Conservation (phyloP, 2,113 vertebrate species). For the Carollia perspicillata region DNA sequence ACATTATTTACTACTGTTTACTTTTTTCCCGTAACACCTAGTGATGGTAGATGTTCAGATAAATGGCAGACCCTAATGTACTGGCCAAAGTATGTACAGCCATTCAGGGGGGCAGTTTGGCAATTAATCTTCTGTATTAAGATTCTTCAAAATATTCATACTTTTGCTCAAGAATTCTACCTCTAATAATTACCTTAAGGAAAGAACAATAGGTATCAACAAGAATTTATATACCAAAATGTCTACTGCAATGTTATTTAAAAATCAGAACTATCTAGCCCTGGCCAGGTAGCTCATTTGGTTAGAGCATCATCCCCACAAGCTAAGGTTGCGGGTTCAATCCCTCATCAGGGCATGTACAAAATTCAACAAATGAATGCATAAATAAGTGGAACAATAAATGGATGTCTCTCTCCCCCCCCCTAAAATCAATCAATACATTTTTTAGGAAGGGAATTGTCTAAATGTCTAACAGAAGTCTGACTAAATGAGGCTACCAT, state of each 20-base stretch:
- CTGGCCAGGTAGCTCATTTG: too few species aligned
- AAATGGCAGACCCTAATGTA: not conserved
- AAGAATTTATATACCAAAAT: not conserved
- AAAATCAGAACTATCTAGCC: not conserved
- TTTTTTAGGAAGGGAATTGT: slow-evolving; percentile 17
- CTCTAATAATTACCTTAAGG: not conserved
- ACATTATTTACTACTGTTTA: not conserved
- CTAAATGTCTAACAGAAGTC: not conserved
- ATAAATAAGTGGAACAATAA: too few species aligned
- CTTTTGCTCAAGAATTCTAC: not conserved
- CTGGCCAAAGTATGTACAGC: not conserved
- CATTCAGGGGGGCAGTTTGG: not conserved
- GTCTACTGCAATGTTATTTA: not conserved
- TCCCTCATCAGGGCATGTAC: too few species aligned
- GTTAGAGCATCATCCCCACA: too few species aligned
- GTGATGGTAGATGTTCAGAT: not conserved
- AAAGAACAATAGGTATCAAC: not conserved
- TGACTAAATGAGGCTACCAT: not conserved
- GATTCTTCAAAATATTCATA: not conserved
- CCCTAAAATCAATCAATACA: not conserved
- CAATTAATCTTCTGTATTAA: not conserved
- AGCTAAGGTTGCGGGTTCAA: too few species aligned
- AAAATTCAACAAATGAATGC: too few species aligned
- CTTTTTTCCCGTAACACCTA: not conserved
- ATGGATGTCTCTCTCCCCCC: too few species aligned